phyloP scores from a whole-genome alignment of 2,797 vertebrate genomes.

The Loris lydekkerianus region DNA sequence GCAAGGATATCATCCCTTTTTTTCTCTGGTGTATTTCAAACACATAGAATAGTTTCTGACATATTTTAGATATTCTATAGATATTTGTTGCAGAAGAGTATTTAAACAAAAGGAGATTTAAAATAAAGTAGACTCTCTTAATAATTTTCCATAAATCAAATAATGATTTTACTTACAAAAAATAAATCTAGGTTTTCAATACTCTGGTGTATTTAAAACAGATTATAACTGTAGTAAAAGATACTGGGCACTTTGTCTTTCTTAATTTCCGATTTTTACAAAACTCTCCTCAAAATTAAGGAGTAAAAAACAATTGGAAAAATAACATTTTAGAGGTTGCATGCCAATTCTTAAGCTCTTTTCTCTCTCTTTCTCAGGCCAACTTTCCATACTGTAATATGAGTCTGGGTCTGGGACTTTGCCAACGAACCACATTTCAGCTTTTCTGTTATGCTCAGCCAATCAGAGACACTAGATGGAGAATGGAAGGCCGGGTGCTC shows the following conservation, averaged over 20 bases:
- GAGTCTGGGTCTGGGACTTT: not conserved
- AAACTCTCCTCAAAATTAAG: conserved; percentile 57
- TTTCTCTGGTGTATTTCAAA: not conserved
- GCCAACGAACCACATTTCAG: not conserved
- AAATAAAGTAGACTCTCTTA: not conserved
- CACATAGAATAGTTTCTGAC: not conserved
- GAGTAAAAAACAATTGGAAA: not conserved
- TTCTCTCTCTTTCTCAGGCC: not conserved
- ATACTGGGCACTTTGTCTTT: not conserved
- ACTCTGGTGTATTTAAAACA: conserved; percentile 12
- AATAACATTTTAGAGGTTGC: not conserved
- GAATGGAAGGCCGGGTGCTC: not conserved
- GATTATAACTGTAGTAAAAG: not conserved
- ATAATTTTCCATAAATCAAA: conserved; percentile 42
- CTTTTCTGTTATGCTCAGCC: not conserved
- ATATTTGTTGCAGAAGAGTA: conserved; percentile 10
- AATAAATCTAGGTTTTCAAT: not conserved
- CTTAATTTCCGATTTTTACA: conserved; percentile 35
- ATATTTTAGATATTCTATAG: not conserved
- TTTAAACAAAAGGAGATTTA: not conserved
- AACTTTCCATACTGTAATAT: not conserved
- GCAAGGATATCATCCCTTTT: not conserved
- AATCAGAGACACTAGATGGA: not conserved
- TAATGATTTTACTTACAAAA: conserved; percentile 1
- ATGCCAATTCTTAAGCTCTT: not conserved